These are phyloP conservation scores for Mizuhopecten yessoensis DNA, from an alignment of 1,140 invertebrate genomes.

Conservation along the genomic window DNA sequence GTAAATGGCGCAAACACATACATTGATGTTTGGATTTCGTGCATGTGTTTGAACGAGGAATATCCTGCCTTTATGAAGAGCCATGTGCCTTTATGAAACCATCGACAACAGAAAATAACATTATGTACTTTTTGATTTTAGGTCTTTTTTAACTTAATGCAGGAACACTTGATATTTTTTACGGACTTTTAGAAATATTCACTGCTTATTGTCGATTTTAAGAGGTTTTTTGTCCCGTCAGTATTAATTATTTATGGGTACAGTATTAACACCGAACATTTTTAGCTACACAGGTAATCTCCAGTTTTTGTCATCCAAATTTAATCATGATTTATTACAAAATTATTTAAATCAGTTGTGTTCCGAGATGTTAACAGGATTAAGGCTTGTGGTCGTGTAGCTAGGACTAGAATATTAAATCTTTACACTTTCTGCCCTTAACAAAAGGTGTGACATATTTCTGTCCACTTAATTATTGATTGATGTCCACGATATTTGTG, in stretches of 20 bases:
- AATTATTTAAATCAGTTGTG: neutral
- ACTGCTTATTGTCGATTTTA: neutral
- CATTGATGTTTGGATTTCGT: neutral
- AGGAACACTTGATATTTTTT: neutral
- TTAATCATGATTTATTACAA: neutral
- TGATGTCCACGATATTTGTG: neutral
- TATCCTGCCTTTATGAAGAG: neutral
- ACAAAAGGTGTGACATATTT: neutral
- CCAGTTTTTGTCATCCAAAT: neutral
- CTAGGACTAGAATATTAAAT: neutral
- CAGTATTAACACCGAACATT: neutral
- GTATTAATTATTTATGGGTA: constrained; percentile 1
- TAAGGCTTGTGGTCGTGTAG: neutral
- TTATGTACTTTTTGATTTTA: neutral
- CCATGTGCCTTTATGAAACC: neutral
- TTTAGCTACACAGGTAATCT: constrained; percentile 16
- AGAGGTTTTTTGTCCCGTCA: neutral
- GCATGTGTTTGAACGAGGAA: neutral
- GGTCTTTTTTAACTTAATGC: neutral
- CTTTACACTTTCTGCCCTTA: neutral
- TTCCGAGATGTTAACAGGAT: neutral
- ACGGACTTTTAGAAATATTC: neutral
- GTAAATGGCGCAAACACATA: neutral
- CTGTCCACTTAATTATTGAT: neutral
- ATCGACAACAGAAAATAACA: neutral